These are phyloP conservation scores for Bovichtus variegatus DNA, from an alignment of 2,797 vertebrate genomes.

Conservation along the genomic window DNA sequence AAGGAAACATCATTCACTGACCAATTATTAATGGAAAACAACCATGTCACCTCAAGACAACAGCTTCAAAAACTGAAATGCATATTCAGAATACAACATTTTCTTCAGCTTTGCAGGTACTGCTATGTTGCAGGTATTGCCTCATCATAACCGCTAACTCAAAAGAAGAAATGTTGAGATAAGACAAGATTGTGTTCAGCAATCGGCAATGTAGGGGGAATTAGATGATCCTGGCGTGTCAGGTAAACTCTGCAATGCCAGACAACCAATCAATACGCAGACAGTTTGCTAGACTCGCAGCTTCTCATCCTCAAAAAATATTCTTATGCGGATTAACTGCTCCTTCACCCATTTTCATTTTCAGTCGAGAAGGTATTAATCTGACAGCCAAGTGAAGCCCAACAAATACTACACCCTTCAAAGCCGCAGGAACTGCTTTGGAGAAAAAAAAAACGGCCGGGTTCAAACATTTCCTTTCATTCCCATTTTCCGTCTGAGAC, in stretches of 20 bases:
- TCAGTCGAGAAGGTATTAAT: conserved; percentile 84
- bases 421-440: conserved; percentile 71
- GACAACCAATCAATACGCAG: conserved; percentile 81
- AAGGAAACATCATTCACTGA: conserved; percentile 26
- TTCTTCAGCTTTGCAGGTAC: not conserved
- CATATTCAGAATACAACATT: not conserved
- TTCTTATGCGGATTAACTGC: conserved; percentile 84
- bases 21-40: conserved; percentile 35
- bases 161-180: conserved; percentile 26
- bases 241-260: conserved; percentile 63
- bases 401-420: conserved; percentile 84
- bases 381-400: conserved; percentile 84
- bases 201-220: conserved; percentile 54
- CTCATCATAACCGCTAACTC: conserved; percentile 19
- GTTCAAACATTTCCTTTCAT: conserved; percentile 75
- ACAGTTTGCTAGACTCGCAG: conserved; percentile 71
- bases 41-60: conserved; percentile 20
- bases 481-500: conserved; percentile 65
- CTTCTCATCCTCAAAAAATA: conserved; percentile 74
- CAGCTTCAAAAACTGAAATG: conserved; percentile 25
- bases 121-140: conserved; percentile 11
- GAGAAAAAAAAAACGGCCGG: conserved; percentile 50
- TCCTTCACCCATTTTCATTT: conserved; percentile 85
- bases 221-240: conserved; percentile 57
- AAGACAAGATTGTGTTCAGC: conserved; percentile 39